Conservation (phyloP, 2,797 vertebrate genomes). For the Picus viridis region DNA sequence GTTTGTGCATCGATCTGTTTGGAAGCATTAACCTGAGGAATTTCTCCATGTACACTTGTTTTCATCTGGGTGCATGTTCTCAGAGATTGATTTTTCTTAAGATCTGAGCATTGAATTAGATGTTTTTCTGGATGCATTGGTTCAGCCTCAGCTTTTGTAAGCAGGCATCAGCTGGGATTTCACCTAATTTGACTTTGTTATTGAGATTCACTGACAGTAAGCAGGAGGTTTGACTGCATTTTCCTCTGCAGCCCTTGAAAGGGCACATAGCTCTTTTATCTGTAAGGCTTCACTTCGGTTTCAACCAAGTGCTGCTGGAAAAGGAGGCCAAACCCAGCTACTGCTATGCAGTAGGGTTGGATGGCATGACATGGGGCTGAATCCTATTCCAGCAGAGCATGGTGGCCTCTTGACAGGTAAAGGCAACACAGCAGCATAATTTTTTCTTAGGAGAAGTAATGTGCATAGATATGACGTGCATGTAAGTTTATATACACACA, state of each 20-base stretch:
- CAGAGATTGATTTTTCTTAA: constrained; percentile 40
- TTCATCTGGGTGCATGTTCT: constrained; percentile 45
- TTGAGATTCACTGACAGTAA: not conserved
- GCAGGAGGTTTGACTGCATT: not conserved
- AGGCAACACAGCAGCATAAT: not conserved
- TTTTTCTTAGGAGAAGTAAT: not conserved
- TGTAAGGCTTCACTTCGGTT: not conserved
- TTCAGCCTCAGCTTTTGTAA: constrained; percentile 15
- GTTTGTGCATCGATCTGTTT: constrained; percentile 58
- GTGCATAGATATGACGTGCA: not conserved
- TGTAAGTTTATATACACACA: not conserved
- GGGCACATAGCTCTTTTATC: not conserved
- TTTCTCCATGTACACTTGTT: constrained; percentile 44
- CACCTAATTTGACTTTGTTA: constrained; percentile 1
- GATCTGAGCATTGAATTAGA: constrained; percentile 4
- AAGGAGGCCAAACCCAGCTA: not conserved
- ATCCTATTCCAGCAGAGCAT: not conserved
- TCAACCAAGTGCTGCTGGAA: not conserved
- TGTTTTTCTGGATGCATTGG: constrained; percentile 30
- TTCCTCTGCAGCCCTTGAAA: not conserved
- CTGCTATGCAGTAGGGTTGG: accelerated
- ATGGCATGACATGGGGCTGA: accelerated
- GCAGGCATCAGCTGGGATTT: constrained; percentile 12
- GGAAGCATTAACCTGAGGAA: constrained; percentile 51
- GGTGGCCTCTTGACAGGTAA: not conserved